A percentile compares a stretch with the other conserved stretches of the same genome.
Conservation (phyloP, 1,140 invertebrate genomes). For the Gyrodactylus bullatarudis region DNA sequence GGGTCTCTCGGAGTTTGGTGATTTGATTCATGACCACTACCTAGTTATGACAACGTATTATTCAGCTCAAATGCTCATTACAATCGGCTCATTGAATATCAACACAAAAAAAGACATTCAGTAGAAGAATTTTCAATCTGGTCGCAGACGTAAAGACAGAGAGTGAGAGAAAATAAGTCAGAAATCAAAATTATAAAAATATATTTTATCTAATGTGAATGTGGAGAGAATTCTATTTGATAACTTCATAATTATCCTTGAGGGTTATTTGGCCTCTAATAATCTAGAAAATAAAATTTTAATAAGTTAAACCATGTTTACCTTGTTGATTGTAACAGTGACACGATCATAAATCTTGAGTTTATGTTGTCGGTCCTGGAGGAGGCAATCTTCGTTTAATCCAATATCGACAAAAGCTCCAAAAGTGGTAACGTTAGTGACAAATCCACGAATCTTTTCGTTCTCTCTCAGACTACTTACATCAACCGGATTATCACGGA, state of each 20-base stretch:
- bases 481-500: conserved; percentile 26
- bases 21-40: neutral
- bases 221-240: no score
- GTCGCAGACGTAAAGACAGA: no score
- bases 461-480: conserved; percentile 12
- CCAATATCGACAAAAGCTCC: conserved; percentile 62
- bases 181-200: no score
- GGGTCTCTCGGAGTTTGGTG: neutral
- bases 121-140: no score
- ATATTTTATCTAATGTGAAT: no score
- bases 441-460: conserved; percentile 14
- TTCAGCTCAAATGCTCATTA: neutral
- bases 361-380: neutral
- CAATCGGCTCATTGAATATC: neutral
- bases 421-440: conserved; percentile 49
- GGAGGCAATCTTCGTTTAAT: conserved; percentile 24
- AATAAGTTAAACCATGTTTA: no score
- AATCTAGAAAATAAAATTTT: no score
- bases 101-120: no score
- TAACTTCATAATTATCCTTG: no score
- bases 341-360: neutral
- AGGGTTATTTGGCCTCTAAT: no score
- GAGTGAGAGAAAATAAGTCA: no score
- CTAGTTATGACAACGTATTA: neutral
- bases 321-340: neutral